These are phyloP conservation scores for Meles meles DNA, from an alignment of 2,113 vertebrate species.

Conservation along the genomic window DNA sequence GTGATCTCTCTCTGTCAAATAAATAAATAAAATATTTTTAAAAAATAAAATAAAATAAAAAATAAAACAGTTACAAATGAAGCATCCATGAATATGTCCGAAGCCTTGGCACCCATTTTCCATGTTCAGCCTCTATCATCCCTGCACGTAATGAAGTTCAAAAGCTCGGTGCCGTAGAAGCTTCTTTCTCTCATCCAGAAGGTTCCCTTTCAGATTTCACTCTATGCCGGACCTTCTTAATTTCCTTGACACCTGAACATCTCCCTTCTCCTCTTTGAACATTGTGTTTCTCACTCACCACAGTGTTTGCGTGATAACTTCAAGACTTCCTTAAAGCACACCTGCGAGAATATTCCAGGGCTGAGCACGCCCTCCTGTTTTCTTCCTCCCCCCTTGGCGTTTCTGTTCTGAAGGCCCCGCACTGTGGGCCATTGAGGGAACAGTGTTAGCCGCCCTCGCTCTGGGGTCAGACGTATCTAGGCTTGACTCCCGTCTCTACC, in stretches of 20 bases:
- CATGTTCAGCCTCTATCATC: neutral
- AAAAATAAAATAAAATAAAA: no score
- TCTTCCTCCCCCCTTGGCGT: neutral
- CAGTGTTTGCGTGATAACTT: neutral
- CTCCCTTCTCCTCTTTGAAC: neutral
- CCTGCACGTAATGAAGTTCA: neutral
- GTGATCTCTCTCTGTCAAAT: no score
- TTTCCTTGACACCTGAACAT: neutral
- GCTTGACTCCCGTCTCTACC: neutral
- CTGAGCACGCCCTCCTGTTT: neutral
- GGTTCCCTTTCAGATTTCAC: neutral
- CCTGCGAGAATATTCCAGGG: neutral
- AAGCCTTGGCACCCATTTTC: neutral
- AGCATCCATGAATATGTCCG: neutral
- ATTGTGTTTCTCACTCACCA: neutral
- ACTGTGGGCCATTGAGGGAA: neutral
- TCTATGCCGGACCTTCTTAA: neutral
- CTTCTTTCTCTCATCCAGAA: neutral
- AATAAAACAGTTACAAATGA: neutral
- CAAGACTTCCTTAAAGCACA: neutral
- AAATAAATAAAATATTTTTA: no score
- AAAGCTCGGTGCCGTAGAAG: neutral
- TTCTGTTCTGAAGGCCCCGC: neutral
- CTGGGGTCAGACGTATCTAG: neutral
- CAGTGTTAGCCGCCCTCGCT: fast-evolving